phyloP scores from a whole-genome alignment of 2,113 vertebrate species.

The Megaceryle torquata region DNA sequence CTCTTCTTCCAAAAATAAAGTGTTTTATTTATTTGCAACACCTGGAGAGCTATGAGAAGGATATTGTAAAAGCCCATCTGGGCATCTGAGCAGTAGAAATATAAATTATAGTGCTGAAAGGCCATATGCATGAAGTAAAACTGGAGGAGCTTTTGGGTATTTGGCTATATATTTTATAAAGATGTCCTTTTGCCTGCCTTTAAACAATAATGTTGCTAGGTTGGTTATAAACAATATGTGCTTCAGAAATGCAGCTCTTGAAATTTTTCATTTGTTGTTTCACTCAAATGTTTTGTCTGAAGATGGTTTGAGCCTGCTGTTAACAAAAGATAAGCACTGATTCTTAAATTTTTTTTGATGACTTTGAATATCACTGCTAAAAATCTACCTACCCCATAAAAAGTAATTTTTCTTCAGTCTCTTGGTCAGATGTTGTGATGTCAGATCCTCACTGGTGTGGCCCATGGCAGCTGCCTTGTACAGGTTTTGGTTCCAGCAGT shows the following conservation, averaged over 20 bases:
- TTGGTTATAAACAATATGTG: neutral
- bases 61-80: slow-evolving; percentile 58
- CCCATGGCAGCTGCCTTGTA: neutral
- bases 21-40: slow-evolving; percentile 61
- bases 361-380: neutral
- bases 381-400: neutral
- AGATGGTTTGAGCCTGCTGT: neutral
- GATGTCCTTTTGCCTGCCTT: neutral
- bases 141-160: slow-evolving; percentile 21
- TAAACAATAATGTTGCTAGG: slow-evolving; percentile 38
- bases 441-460: neutral
- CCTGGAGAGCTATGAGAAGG: slow-evolving; percentile 44
- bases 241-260: neutral
- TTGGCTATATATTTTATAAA: slow-evolving; percentile 34
- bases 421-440: neutral
- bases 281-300: neutral
- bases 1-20: slow-evolving; percentile 39
- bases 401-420: neutral
- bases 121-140: slow-evolving; percentile 43
- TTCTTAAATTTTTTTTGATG: neutral
- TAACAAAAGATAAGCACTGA: neutral
- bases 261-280: neutral
- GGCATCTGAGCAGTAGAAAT: slow-evolving; percentile 32
- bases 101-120: slow-evolving; percentile 25
- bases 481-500: neutral